Evolutionary conservation across 2,113 vertebrate genomes (phyloP).

Genomic region (Rissa tridactyla): DNA sequence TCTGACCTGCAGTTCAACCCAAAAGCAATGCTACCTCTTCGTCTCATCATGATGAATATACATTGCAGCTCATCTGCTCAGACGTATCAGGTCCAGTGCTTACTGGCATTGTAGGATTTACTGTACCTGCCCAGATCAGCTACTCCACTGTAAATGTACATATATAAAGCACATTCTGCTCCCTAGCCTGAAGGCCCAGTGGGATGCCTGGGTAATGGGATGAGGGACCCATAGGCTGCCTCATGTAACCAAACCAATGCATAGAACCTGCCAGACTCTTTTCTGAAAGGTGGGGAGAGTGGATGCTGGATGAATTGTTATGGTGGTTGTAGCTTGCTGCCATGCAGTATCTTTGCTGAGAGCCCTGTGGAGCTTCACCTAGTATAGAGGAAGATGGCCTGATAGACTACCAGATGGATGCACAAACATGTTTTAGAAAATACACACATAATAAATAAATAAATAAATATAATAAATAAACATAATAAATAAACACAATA

Average conservation of each 20-base stretch:
- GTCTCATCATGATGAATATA: neutral
- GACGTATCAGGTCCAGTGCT: neutral
- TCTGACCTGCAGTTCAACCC: neutral
- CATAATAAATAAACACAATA: too few species aligned
- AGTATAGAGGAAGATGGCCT: neutral
- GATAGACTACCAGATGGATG: neutral
- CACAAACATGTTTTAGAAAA: neutral
- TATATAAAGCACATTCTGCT: neutral
- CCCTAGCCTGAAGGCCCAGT: rapidly evolving
- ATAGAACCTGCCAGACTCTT: neutral
- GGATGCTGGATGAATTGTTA: neutral
- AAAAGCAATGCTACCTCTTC: neutral
- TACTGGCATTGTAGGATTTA: neutral
- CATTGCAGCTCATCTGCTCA: neutral
- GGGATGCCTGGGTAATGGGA: neutral
- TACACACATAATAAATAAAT: too few species aligned
- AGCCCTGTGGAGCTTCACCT: neutral
- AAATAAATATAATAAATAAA: too few species aligned
- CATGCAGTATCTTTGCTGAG: neutral
- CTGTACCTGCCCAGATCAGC: neutral
- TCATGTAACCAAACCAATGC: neutral
- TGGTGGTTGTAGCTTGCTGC: neutral
- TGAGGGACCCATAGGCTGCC: neutral
- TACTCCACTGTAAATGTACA: neutral
- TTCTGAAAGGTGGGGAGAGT: neutral